Base-by-base conservation (phyloP, 2,797 vertebrate genomes). In the Platalea minor region DNA sequence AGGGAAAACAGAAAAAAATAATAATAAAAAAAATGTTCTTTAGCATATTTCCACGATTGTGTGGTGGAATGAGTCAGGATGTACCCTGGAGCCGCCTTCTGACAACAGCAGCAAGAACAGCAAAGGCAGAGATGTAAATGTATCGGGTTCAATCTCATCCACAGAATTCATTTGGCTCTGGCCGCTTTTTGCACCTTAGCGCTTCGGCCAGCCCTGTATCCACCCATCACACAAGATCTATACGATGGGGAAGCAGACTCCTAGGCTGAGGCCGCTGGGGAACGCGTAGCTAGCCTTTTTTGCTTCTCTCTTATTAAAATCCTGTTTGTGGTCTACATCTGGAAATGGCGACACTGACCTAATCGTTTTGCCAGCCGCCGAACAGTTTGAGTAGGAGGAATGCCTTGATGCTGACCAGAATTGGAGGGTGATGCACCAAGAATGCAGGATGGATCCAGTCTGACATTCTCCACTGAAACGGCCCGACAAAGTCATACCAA, bases 181-280 rank as follows among this genome's bases (percentile, higher is more conserved):
- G 37, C 15, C 60, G 35, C 60, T 24, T 46, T 29, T 17, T 15
- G 46, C 28, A 46, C n/a, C 39, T 29, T 3, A 8, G 21, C 21
- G 6, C 33, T 33, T 39, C 1, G 0, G 41, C 18, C 57, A 70
- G 14, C 25, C 28, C 68, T 3, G 5, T 11, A 13, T 7, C 48
- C 31, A 28, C 50, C 23, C 43, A 4, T 13, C 54, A 10, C 45
- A 17, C n/a, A 10, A 18, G 18, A 5, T 8, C 59, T 24, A 1
- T 5, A 4, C 33, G 3, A 31, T 0, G 17, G 7, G 12, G 65
- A 59, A 68, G 56, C 50, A 45, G 41, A 9, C 6, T 20, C 33
- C 61, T 2, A 61, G 53, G 41, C 50, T 5, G 33, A 60, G 57
- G 64, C 19, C 8, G 1, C 43, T 41, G 17, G 39, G 46, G 35